Base-by-base conservation (phyloP, 2,797 vertebrate genomes). In the Aplochiton taeniatus region DNA sequence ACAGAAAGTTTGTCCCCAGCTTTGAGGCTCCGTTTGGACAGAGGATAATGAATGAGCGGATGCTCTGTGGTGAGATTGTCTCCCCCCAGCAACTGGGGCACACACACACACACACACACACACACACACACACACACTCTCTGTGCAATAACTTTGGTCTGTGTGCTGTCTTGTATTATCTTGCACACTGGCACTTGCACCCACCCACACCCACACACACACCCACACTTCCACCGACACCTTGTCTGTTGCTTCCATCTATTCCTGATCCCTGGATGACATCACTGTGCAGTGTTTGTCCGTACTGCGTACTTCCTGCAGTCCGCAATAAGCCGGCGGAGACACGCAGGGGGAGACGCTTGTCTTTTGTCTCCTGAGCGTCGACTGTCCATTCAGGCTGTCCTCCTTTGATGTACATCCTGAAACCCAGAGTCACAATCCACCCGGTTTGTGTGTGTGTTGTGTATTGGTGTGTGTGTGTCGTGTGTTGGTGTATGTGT, bases 261-360 rank as follows among this genome's bases (percentile, higher is more conserved):
- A 49, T 43, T 52, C 16, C 41, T 9, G 12, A 62, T 67, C 45
- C 4, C 20, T 9, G 14, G 14, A 31, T 50, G 47, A 50, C 59
- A 42, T 41, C 59, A 50, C 57, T 13, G 17, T 16, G 10, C 1
- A 18, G 57, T 42, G 7, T 13, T 46, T 62, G 60, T 67, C n/a
- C 69, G 58, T 82, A 77, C 78, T 68, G 72, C 54, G 18, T 74
- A 77, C 78, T 69, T 77, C 76, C 80, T 84, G 75, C 80, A 74
- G 79, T 79, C 73, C 74, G 73, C 76, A 74, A 76, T 64, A 64
- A 51, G 11, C 58, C 64, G 31, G 31, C 3, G 4, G 42, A 62
- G 70, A 74, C 63, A 42, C 16, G 13, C 46, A 4, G 48, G 11
- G 66, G 58, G 68, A 64, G 46, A 9, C 11, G 47, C 61, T 42